A percentile compares a stretch with the other conserved stretches of the same genome.
Conservation (phyloP, 2,113 vertebrate genomes). For the Zeus faber region DNA sequence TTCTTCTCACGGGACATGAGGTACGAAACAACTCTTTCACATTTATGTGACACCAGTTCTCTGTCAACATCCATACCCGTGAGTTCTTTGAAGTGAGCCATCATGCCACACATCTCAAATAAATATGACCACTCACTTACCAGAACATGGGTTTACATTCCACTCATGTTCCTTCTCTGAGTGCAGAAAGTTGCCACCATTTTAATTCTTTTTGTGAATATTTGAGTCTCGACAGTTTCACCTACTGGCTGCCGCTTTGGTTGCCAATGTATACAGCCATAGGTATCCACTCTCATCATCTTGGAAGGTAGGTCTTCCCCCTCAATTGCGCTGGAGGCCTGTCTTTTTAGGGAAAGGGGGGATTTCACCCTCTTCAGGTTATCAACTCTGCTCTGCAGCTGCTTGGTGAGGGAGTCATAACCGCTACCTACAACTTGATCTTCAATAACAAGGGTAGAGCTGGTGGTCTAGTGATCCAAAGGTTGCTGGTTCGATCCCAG, state of each 20-base stretch:
- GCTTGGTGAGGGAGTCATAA: slow-evolving; percentile 29
- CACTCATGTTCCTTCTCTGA: not conserved
- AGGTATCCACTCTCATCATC: too few relatives aligned
- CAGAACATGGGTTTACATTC: not conserved
- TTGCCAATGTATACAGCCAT: not conserved
- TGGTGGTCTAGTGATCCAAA: too few relatives aligned
- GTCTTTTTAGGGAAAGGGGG: too few relatives aligned
- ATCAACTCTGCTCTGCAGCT: too few relatives aligned
- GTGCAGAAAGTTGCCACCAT: not conserved
- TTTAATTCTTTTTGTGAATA: not conserved
- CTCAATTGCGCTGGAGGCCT: too few relatives aligned
- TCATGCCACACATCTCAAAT: not conserved
- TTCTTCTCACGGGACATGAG: not conserved
- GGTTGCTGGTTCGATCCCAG: too few relatives aligned
- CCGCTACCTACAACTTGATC: slow-evolving; percentile 21
- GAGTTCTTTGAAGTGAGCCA: not conserved
- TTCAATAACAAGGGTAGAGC: slow-evolving; percentile 32
- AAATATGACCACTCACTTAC: not conserved
- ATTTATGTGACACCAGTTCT: not conserved
- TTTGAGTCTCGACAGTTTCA: not conserved
- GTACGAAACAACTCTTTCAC: not conserved
- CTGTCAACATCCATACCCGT: not conserved
- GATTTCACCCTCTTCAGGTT: too few relatives aligned
- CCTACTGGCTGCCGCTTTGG: not conserved
- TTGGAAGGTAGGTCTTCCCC: slow-evolving; percentile 10